Evolutionary conservation across 2,797 vertebrate genomes (phyloP).

Genomic region (Lates japonicus): DNA sequence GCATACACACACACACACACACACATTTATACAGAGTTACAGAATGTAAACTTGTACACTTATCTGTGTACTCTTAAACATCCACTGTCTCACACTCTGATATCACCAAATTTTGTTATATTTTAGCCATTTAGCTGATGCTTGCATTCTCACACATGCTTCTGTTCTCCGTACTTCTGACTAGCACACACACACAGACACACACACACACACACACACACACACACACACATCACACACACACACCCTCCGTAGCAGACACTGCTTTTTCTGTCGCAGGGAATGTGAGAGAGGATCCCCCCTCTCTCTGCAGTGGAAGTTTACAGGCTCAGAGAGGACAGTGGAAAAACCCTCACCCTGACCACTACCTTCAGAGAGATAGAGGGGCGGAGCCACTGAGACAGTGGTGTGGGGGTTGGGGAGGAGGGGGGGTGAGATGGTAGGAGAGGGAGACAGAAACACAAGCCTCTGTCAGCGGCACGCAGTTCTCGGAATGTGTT

Average conservation of each 20-base stretch:
- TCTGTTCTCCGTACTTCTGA: not conserved
- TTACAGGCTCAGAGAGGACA: conserved; percentile 73
- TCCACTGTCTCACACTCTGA: not conserved
- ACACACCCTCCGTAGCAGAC: not conserved
- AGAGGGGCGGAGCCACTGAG: conserved; percentile 44
- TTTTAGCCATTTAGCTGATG: not conserved
- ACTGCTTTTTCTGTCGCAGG: conserved; percentile 23
- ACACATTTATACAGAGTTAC: not conserved
- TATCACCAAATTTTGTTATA: not conserved
- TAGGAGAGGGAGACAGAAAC: not conserved
- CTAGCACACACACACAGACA: conserved; percentile 2
- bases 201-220: not conserved
- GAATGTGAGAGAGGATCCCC: conserved; percentile 54
- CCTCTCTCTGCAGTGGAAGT: conserved; percentile 77
- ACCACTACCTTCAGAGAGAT: conserved; percentile 43
- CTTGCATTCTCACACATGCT: not conserved
- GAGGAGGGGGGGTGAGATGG: not conserved
- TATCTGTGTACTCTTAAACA: not conserved
- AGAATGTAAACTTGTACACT: conserved; percentile 4
- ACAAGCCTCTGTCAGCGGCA: not conserved
- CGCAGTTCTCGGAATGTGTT: conserved; percentile 18
- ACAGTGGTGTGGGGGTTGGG: not conserved
- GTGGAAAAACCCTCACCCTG: conserved; percentile 81
- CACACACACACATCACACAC: not conserved
- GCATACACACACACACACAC: conserved; percentile 3